These are phyloP conservation scores for Dendrocopos noguchii DNA, from an alignment of 2,113 vertebrate genomes.

Conservation along the genomic window DNA sequence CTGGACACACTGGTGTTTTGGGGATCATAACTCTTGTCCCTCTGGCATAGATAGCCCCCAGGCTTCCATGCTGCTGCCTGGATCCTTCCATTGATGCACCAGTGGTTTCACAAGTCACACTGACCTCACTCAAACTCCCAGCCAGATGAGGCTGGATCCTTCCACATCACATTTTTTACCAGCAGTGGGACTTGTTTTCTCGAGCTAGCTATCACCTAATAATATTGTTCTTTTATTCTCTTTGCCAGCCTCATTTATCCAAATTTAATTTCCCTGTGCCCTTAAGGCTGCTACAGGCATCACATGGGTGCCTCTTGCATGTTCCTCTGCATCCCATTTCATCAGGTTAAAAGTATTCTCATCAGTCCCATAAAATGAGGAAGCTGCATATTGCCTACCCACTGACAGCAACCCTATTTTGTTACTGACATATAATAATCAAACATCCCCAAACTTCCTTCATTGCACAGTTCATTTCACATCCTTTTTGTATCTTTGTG, in stretches of 20 bases:
- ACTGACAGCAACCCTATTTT: background rate
- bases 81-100: background rate
- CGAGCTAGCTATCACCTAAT: background rate
- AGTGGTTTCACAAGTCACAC: accelerated
- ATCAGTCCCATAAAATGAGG: conserved; percentile 15
- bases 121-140: background rate
- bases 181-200: background rate
- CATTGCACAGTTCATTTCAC: background rate
- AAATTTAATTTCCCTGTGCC: conserved; percentile 20
- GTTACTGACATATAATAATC: background rate
- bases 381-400: background rate
- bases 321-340: background rate
- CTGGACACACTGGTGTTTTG: background rate
- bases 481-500: background rate
- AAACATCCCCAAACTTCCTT: background rate
- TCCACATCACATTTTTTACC: background rate
- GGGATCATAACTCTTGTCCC: background rate
- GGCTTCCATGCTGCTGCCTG: background rate
- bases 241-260: conserved; percentile 26
- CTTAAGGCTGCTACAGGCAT: background rate
- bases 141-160: background rate
- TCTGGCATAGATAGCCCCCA: background rate
- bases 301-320: background rate
- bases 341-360: background rate
- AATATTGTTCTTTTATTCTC: background rate